phyloP scores from a whole-genome alignment of 2,797 vertebrate genomes.

The Oryzias sinensis region DNA sequence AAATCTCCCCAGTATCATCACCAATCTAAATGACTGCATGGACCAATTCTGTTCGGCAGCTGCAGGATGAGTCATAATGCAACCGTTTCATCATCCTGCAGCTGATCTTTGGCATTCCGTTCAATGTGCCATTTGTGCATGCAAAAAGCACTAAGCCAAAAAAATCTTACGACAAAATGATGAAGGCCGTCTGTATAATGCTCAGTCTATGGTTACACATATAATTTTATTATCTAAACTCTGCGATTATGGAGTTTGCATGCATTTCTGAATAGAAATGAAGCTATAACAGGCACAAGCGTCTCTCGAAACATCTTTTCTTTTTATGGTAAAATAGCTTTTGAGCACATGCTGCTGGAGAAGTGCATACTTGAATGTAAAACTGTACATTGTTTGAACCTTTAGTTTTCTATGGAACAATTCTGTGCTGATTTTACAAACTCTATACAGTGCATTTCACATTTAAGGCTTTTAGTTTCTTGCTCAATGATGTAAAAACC shows the following conservation, averaged over 20 bases:
- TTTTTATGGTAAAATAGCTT: conserved; percentile 2
- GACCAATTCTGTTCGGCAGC: not conserved
- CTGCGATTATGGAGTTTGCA: not conserved
- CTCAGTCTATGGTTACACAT: conserved; percentile 1
- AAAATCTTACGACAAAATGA: not conserved
- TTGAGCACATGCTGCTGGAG: conserved; percentile 14
- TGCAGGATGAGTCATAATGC: conserved; percentile 1
- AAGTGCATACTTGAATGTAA: not conserved
- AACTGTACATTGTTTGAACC: not conserved
- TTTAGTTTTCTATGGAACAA: too few relatives aligned
- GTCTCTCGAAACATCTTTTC: not conserved
- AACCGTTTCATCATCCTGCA: conserved; percentile 5
- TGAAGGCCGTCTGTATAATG: conserved; percentile 1
- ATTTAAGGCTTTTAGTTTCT: conserved; percentile 2
- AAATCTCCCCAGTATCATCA: conserved; percentile 1
- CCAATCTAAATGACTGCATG: not conserved
- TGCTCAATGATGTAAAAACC: conserved; percentile 10
- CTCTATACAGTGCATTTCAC: not conserved
- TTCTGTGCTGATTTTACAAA: too few relatives aligned
- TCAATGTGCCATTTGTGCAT: not conserved
- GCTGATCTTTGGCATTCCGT: not conserved
- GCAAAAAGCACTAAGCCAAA: not conserved
- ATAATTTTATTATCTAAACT: not conserved
- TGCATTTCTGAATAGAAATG: not conserved
- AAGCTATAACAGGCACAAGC: conserved; percentile 3